A percentile compares a stretch with the other conserved stretches of the same genome.
phyloP scores from a whole-genome alignment of 2,113 vertebrate species.

The Turdus rufiventris region DNA sequence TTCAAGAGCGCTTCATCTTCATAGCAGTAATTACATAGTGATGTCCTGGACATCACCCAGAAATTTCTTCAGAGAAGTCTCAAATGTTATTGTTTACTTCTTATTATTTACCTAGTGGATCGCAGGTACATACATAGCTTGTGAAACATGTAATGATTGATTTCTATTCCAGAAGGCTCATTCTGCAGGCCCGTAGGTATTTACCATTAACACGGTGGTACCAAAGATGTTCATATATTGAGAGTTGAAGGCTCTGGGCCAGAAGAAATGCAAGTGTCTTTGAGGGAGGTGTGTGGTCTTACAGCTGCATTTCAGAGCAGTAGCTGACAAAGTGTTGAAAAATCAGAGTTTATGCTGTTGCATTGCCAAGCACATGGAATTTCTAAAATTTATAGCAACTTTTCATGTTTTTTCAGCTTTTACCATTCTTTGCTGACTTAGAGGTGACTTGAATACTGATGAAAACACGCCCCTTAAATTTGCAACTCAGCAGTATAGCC shows the following conservation, averaged over 20 bases:
- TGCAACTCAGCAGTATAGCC: conserved; percentile 25
- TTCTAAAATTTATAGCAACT: background rate
- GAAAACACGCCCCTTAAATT: background rate
- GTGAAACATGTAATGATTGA: background rate
- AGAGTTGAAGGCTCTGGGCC: background rate
- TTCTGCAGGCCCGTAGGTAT: background rate
- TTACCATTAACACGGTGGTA: background rate
- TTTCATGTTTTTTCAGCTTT: background rate
- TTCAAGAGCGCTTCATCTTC: background rate
- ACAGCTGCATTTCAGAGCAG: background rate
- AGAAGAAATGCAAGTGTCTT: background rate
- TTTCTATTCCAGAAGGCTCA: background rate
- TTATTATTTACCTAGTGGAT: background rate
- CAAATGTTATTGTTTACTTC: background rate
- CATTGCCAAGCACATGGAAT: background rate
- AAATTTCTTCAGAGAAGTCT: background rate
- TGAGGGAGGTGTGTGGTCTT: background rate
- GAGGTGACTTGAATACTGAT: conserved; percentile 4
- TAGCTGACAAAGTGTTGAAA: background rate
- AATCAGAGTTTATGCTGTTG: background rate
- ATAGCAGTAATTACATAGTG: background rate
- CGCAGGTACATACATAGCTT: background rate
- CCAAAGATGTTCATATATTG: background rate
- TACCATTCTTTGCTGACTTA: background rate
- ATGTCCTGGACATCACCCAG: background rate